Conservation (phyloP, 2,113 vertebrate genomes). For the Pterocles orientalis region DNA sequence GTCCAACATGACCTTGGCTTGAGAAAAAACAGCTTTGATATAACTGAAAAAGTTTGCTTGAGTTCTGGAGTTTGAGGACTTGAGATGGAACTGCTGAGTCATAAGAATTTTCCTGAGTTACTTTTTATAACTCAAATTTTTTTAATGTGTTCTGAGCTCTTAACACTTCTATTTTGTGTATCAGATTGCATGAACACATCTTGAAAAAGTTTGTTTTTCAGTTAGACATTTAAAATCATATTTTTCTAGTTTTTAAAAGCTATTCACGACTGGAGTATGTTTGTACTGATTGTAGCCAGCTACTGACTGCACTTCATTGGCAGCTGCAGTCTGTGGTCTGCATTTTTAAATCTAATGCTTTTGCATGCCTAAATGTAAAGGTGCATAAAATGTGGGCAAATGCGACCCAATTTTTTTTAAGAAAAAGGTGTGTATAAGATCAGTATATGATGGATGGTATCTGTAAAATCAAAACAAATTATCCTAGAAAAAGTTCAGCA, state of each 20-base stretch:
- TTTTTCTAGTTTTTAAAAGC: not conserved
- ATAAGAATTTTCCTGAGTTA: not conserved
- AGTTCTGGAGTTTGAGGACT: not conserved
- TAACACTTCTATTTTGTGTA: rapidly evolving
- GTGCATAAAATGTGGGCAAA: not conserved
- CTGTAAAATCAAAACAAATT: not conserved
- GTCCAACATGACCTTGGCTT: constrained; percentile 21
- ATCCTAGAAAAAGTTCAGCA: not conserved
- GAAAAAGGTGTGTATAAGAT: not conserved
- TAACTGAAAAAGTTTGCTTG: not conserved
- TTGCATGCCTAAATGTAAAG: not conserved
- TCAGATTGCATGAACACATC: not conserved
- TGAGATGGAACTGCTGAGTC: not conserved
- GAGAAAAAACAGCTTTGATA: not conserved
- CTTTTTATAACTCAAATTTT: not conserved
- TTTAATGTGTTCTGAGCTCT: not conserved
- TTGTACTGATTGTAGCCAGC: not conserved
- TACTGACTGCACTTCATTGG: not conserved
- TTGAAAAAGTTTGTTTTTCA: not conserved
- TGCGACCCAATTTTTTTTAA: not conserved
- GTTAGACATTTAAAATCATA: not conserved
- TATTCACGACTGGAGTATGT: rapidly evolving
- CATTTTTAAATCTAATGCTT: not conserved
- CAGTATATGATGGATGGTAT: not conserved
- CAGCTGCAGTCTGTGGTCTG: not conserved